Conservation (phyloP, 2,113 vertebrate genomes). For the Eublepharis macularius region DNA sequence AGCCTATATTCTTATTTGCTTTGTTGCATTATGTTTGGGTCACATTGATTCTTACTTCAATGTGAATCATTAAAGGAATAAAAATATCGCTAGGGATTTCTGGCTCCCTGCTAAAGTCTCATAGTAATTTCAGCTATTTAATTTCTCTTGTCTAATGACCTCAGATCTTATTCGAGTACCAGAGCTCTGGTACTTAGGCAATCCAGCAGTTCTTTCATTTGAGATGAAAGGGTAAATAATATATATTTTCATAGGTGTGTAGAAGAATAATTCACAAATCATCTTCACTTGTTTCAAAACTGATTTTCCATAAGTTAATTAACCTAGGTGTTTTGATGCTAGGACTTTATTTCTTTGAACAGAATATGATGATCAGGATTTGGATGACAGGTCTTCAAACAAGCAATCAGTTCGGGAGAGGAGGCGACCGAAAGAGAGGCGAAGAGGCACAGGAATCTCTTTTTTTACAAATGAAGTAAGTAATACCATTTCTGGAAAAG, state of each 20-base stretch:
- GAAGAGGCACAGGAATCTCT: slow-evolving; percentile 72
- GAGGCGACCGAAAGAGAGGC: slow-evolving; percentile 67
- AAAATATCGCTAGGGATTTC: not conserved
- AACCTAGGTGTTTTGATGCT: slow-evolving; percentile 41
- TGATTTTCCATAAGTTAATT: not conserved
- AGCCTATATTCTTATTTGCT: not conserved
- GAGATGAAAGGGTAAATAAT: not conserved
- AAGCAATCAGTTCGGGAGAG: slow-evolving; percentile 70
- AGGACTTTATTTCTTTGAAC: slow-evolving; percentile 59
- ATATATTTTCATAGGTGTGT: not conserved
- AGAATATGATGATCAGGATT: slow-evolving; percentile 78
- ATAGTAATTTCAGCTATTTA: not conserved
- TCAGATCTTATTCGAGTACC: not conserved
- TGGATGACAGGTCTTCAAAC: slow-evolving; percentile 67
- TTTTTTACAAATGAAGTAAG: slow-evolving; percentile 79
- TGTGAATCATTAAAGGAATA: not conserved
- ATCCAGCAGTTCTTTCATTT: not conserved
- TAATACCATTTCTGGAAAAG: slow-evolving; percentile 5
- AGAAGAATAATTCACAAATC: not conserved
- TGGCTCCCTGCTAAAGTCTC: not conserved
- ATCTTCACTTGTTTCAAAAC: not conserved
- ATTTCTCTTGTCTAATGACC: not conserved
- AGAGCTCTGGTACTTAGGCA: not conserved
- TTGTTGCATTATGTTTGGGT: not conserved
- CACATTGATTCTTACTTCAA: not conserved